Conservation (phyloP, 1,140 invertebrate species). For the Scaptodrosophila lebanonensis region DNA sequence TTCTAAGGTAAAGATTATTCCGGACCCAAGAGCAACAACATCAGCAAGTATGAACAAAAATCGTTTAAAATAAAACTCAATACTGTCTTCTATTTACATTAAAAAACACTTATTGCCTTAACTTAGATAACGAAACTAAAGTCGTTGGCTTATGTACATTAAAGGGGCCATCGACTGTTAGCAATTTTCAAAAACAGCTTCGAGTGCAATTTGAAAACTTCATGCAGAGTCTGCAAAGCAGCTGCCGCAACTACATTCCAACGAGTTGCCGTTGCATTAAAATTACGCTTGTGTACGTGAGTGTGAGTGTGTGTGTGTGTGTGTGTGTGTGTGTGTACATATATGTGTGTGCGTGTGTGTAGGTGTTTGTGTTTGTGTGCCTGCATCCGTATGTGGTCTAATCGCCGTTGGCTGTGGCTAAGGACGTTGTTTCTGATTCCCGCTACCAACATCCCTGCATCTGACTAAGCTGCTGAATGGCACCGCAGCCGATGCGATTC, state of each 20-base stretch:
- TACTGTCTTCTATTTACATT: conserved; percentile 1
- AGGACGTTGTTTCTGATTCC: conserved; percentile 1
- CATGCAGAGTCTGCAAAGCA: conserved; percentile 19
- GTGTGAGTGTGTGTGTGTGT: background rate
- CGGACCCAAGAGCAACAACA: too few species aligned
- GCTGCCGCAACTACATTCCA: conserved; percentile 17
- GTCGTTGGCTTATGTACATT: conserved; percentile 52
- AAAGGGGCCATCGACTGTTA: background rate
- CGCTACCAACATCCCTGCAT: conserved; percentile 77
- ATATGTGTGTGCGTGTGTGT: conserved; percentile 2
- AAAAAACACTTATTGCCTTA: conserved; percentile 47
- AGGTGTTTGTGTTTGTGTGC: background rate
- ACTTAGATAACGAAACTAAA: conserved; percentile 30
- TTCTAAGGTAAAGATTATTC: too few species aligned
- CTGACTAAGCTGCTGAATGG: conserved; percentile 78
- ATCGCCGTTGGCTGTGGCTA: background rate
- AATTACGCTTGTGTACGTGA: too few species aligned
- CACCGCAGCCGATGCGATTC: conserved; percentile 80
- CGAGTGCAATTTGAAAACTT: conserved; percentile 39
- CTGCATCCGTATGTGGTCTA: background rate
- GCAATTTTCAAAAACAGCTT: conserved; percentile 27
- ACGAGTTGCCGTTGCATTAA: too few species aligned
- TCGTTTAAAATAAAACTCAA: too few species aligned
- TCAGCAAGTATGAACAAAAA: too few species aligned
- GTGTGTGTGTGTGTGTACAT: conserved; percentile 1